Evolutionary conservation across 2,797 vertebrate genomes (phyloP).

Genomic region (Xenopus petersii): DNA sequence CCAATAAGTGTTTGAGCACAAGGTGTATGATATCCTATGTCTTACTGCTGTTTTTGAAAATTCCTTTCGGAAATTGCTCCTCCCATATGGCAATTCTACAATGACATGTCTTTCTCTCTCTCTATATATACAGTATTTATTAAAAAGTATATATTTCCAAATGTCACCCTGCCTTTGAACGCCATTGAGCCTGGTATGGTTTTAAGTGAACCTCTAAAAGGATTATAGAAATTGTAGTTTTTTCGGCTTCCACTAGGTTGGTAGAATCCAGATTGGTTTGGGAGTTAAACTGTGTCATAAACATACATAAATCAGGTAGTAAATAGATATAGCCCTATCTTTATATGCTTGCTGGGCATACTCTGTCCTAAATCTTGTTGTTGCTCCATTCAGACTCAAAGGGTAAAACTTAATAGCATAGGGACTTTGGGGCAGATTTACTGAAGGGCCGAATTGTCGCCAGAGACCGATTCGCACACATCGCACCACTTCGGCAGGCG

Average conservation of each 20-base stretch:
- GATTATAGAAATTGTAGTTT: not conserved
- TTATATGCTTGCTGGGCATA: no score
- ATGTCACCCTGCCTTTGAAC: not conserved
- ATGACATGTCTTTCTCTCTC: not conserved
- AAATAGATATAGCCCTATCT: not conserved
- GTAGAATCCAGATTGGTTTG: not conserved
- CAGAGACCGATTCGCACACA: no score
- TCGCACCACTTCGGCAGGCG: no score
- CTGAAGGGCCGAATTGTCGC: no score
- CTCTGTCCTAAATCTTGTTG: not conserved
- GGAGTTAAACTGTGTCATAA: not conserved
- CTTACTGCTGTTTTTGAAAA: constrained; percentile 48
- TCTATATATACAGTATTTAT: not conserved
- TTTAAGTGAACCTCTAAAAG: not conserved
- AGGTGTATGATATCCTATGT: constrained; percentile 52
- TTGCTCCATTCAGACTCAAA: not conserved
- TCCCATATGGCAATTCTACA: not conserved
- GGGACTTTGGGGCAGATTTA: no score
- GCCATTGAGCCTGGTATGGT: not conserved
- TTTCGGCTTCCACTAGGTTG: not conserved
- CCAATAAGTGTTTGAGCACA: constrained; percentile 51
- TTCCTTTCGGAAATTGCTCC: not conserved
- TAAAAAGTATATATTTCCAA: not conserved
- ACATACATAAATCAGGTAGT: not conserved
- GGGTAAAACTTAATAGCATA: no score